Evolutionary conservation across 2,797 vertebrate genomes (phyloP).

Genomic region (Scyliorhinus canicula): DNA sequence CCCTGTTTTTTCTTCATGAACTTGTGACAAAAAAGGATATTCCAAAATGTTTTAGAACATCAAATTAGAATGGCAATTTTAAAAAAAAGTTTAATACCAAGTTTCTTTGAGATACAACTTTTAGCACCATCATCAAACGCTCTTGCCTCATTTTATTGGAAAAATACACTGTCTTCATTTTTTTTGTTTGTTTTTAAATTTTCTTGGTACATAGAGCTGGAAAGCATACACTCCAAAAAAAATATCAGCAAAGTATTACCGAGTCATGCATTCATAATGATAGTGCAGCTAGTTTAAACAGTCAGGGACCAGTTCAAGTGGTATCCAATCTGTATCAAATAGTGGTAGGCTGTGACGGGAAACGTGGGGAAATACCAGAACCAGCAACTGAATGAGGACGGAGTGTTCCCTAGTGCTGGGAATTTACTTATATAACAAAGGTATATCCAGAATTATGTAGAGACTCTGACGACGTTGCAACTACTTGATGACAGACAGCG

Average conservation of each 20-base stretch:
- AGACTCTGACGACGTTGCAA: not conserved
- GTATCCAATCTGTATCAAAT: conserved; percentile 9
- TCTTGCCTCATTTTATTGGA: not conserved
- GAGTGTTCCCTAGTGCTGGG: not conserved
- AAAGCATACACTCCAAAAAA: conserved; percentile 10
- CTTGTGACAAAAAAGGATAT: not conserved
- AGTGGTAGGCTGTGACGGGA: not conserved
- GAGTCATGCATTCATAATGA: conserved; percentile 28
- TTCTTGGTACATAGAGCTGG: conserved; percentile 10
- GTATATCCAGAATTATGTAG: not conserved
- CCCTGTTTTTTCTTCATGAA: not conserved
- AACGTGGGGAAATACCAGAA: not conserved
- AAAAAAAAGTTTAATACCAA: not conserved
- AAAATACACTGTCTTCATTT: conserved; percentile 5
- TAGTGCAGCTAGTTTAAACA: not conserved
- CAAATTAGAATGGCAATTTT: not conserved
- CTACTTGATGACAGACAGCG: not conserved
- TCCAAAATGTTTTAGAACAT: not conserved
- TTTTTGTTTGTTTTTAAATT: conserved; percentile 9
- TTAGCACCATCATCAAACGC: not conserved
- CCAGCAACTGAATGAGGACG: not conserved
- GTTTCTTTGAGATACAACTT: not conserved
- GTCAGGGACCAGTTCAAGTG: not conserved
- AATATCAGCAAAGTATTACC: conserved; percentile 15
- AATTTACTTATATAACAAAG: not conserved